A percentile compares a stretch with the other conserved stretches of the same genome.
Evolutionary conservation across 2,797 vertebrate species (phyloP).

Genomic region (Gobionotothen gibberifrons): DNA sequence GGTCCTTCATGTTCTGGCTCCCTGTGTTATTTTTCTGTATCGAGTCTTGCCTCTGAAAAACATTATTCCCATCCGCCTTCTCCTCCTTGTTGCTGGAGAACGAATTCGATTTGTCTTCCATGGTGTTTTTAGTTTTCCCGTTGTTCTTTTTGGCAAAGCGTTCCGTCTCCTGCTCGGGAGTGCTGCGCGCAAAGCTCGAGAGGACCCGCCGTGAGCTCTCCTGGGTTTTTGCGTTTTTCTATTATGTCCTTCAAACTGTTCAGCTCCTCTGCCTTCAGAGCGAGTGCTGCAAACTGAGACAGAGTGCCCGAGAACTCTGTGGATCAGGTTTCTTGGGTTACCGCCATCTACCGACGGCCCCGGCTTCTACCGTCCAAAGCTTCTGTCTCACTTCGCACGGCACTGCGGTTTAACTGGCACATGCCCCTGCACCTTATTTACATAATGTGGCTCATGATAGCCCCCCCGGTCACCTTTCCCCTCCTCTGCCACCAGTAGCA

Average conservation of each 20-base stretch:
- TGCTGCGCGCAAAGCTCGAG: conserved; percentile 77
- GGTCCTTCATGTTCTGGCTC: conserved; percentile 91
- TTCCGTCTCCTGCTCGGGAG: conserved; percentile 81
- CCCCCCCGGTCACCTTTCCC: neutral
- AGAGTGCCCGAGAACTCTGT: conserved; percentile 76
- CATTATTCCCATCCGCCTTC: conserved; percentile 89
- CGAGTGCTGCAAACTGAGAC: conserved; percentile 86
- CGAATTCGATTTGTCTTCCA: conserved; percentile 94
- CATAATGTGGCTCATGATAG: conserved; percentile 76
- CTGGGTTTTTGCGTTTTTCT: neutral
- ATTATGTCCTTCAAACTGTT: conserved; percentile 88
- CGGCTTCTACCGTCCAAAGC: conserved; percentile 66
- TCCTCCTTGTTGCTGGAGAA: conserved; percentile 93
- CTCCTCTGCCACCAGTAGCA: conserved; percentile 40
- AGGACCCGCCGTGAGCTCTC: conserved; percentile 84
- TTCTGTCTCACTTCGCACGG: conserved; percentile 68
- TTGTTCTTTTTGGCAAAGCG: conserved; percentile 56
- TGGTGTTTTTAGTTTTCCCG: conserved; percentile 68
- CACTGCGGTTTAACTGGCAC: conserved; percentile 83
- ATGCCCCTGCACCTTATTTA: conserved; percentile 81
- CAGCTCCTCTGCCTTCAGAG: conserved; percentile 84
- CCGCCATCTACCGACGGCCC: conserved; percentile 87
- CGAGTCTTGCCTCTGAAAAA: conserved; percentile 91
- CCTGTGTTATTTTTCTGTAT: conserved; percentile 87
- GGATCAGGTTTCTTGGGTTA: conserved; percentile 87